Evolutionary conservation across 2,797 vertebrate genomes (phyloP).

Genomic region (Chelmon rostratus): DNA sequence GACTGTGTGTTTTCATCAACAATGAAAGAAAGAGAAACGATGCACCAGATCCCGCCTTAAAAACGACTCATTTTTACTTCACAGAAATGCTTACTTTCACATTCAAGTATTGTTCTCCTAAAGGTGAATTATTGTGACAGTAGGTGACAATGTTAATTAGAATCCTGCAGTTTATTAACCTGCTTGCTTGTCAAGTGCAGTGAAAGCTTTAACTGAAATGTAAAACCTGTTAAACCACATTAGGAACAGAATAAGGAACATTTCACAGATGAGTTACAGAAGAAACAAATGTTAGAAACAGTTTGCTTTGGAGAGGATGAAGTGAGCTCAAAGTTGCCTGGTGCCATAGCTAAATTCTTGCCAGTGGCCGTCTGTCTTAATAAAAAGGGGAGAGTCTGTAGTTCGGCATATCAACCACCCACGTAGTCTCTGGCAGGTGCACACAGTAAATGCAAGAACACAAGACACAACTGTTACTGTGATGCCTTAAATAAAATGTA

Average conservation of each 20-base stretch:
- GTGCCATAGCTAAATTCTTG: neutral
- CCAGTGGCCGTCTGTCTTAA: neutral
- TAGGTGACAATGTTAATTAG: neutral
- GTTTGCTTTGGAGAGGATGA: neutral
- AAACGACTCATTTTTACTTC: neutral
- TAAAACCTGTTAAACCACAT: neutral
- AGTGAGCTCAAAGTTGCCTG: neutral
- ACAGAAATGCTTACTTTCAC: neutral
- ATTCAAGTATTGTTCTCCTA: neutral
- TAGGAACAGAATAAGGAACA: neutral
- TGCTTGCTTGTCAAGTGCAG: neutral
- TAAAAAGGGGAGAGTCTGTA: slow-evolving; percentile 5
- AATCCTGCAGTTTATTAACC: neutral
- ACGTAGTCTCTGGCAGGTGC: slow-evolving; percentile 56
- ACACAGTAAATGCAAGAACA: slow-evolving; percentile 27
- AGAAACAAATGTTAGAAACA: neutral
- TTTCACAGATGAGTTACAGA: neutral
- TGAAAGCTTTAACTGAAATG: neutral
- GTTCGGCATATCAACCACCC: slow-evolving; percentile 37
- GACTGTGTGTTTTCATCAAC: slow-evolving; percentile 32
- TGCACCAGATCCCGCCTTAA: neutral
- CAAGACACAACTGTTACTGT: slow-evolving; percentile 25
- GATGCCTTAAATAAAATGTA: neutral
- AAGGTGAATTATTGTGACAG: neutral
- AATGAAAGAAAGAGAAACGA: neutral